These are phyloP conservation scores for Tretioscincus oriximinensis DNA, from an alignment of 2,113 vertebrate species.

Conservation along the genomic window DNA sequence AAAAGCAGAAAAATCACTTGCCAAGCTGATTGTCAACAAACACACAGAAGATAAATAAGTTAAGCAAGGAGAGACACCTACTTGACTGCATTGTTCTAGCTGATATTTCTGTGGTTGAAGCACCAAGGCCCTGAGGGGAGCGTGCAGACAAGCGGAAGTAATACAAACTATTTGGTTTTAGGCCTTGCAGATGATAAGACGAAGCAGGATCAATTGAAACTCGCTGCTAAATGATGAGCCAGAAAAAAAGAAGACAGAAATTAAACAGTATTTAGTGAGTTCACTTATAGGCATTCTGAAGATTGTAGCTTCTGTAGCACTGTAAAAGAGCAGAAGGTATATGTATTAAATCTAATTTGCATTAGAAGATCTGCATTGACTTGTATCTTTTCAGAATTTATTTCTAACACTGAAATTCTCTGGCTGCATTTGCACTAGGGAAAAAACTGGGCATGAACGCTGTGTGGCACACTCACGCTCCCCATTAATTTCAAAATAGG, in stretches of 20 bases:
- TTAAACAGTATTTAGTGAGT: slow-evolving; percentile 28
- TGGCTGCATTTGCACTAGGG: too few relatives aligned
- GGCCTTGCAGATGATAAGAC: slow-evolving; percentile 90
- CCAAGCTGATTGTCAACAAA: neutral
- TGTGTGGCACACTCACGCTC: too few relatives aligned
- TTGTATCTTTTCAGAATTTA: neutral
- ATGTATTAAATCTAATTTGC: too few relatives aligned
- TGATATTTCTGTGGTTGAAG: slow-evolving; percentile 94
- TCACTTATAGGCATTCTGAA: too few relatives aligned
- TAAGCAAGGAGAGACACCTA: slow-evolving; percentile 88
- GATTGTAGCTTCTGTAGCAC: neutral
- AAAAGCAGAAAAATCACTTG: neutral
- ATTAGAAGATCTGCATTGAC: neutral
- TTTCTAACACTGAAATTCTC: neutral
- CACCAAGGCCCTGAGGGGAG: slow-evolving; percentile 92
- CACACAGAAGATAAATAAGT: slow-evolving; percentile 25
- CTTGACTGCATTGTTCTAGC: slow-evolving; percentile 98
- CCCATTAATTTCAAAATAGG: too few relatives aligned
- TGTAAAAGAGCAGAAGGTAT: neutral
- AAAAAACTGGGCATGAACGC: too few relatives aligned
- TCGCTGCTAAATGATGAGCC: slow-evolving; percentile 77
- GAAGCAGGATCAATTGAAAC: slow-evolving; percentile 90
- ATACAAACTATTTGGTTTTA: slow-evolving; percentile 95
- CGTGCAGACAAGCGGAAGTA: slow-evolving; percentile 93
- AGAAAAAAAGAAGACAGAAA: slow-evolving; percentile 9